Evolutionary conservation across 2,888 invertebrate genomes (phyloP).

Genomic region (Drosophila picticornis): DNA sequence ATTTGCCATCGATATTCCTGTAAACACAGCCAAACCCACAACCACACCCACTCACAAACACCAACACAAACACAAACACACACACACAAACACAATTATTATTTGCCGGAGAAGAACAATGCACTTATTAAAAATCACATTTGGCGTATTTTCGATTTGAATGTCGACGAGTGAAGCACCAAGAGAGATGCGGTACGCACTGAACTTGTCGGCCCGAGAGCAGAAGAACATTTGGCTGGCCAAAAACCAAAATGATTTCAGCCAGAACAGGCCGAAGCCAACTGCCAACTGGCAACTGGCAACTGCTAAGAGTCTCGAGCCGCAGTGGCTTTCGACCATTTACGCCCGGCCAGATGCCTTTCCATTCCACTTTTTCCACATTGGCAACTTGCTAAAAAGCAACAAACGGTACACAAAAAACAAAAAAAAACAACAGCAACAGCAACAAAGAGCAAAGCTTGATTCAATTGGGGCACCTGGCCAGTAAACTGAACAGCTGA

Average conservation of each 20-base stretch:
- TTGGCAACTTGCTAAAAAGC: conserved; percentile 53
- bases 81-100: conserved; percentile 1
- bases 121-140: neutral
- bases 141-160: neutral
- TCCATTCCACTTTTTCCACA: conserved; percentile 76
- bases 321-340: conserved; percentile 20
- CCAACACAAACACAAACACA: neutral
- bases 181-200: conserved; percentile 8
- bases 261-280: conserved; percentile 31
- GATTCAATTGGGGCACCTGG: conserved; percentile 53
- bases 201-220: conserved; percentile 72
- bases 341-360: conserved; percentile 58
- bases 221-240: conserved; percentile 73
- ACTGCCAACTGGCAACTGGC: conserved; percentile 9
- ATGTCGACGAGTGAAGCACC: neutral
- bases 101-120: neutral
- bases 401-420: conserved; percentile 61
- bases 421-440: neutral
- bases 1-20: neutral
- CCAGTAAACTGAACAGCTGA: conserved; percentile 9
- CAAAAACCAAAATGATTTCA: conserved; percentile 21
- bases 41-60: neutral
- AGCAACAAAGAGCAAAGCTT: conserved; percentile 33
- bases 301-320: neutral
- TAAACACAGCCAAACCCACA: neutral